Evolutionary conservation across 2,113 vertebrate species (phyloP).

Genomic region (Candoia aspera): DNA sequence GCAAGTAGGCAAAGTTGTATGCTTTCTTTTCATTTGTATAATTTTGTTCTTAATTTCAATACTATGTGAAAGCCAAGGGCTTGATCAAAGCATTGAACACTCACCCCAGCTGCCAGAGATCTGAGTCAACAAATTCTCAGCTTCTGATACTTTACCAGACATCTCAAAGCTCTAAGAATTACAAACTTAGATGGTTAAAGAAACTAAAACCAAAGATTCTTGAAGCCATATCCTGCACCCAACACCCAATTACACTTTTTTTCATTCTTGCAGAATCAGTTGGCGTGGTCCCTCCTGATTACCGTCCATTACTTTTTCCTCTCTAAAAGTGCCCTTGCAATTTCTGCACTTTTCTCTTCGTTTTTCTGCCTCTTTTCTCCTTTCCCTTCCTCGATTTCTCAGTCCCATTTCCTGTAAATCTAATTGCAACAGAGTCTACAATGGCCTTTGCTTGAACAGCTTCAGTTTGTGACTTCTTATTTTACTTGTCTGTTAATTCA

Average conservation of each 20-base stretch:
- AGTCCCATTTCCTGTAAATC: not conserved
- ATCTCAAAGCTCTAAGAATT: not conserved
- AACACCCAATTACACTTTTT: not conserved
- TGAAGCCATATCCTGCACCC: not conserved
- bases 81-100: not conserved
- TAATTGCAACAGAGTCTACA: not conserved
- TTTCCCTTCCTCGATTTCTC: not conserved
- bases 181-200: not conserved
- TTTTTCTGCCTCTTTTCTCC: not conserved
- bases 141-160: not conserved
- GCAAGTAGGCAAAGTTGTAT: not conserved
- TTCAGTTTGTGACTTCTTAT: not conserved
- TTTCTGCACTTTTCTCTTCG: not conserved
- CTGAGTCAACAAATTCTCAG: not conserved
- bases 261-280: not conserved
- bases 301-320: not conserved
- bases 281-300: not conserved
- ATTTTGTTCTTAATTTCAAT: not conserved
- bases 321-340: not conserved
- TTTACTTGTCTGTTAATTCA: not conserved
- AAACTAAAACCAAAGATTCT: not conserved
- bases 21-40: not conserved
- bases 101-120: not conserved
- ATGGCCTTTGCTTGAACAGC: not conserved
- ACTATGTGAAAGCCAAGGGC: not conserved